Base-by-base conservation (phyloP, 2,888 invertebrate genomes). In the Lymantria monacha region DNA sequence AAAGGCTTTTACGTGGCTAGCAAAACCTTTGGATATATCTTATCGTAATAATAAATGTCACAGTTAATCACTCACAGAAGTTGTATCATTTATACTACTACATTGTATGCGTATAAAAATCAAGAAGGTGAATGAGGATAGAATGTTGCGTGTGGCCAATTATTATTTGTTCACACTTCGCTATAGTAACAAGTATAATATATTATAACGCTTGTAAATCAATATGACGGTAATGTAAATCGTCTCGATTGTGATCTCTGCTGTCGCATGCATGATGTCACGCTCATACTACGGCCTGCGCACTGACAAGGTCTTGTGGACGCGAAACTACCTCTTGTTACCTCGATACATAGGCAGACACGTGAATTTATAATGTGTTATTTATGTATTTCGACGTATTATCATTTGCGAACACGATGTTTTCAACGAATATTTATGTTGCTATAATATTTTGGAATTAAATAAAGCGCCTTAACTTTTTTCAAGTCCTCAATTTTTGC, bases 141-240 rank as follows among this genome's bases (percentile, higher is more conserved):
- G 9, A 36, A 31, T 37, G 51, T 63, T 62, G 68, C 72, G 80
- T 78, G 81, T 79, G 83, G 76, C 76, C 81, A 83, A 85, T 86
- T 85, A 83, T 86, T 84, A 82, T 81, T 79, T 75, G 78, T 64
- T 70, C 72, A 72, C 76, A 72, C 75, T 72, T 72, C 72, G 70
- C 79, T 82, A 78, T 72, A 76, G 79, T 51, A 76, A 72, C 73
- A 73, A 63, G 61, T 69, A 66, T 64, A 46, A n/a, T n/a, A n/a
- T 61, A 52, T 59, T 66, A 74, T 75, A 71, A 50, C 68, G 66
- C 69, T 70, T 72, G 77, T 87, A 85, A 85, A 88, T 87, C 88
- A 87, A 87, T 85, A 83, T 73, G 76, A 81, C 76, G 80, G 81
- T 87, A 81, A 85, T 84, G 83, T 87, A 85, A 85, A 85, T 85